Percentiles rank a stretch among this genome's conserved stretches.
phyloP scores from a whole-genome alignment of 2,888 invertebrate species.

The Lissocephala sabroskyi region DNA sequence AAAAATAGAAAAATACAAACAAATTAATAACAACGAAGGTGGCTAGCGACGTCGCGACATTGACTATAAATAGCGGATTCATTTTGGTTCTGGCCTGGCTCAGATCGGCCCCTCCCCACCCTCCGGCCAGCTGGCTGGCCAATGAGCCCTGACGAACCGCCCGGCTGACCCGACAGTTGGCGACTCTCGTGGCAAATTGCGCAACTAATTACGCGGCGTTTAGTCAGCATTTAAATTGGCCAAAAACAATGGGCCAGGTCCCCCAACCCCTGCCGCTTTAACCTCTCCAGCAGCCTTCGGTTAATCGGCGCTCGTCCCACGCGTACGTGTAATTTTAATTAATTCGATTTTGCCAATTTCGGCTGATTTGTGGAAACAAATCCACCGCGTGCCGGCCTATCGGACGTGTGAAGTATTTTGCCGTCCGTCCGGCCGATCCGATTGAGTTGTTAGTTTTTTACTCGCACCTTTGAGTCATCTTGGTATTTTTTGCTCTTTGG shows the following conservation, averaged over 20 bases:
- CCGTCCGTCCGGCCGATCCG: not conserved
- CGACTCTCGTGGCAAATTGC: constrained; percentile 33
- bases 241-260: no score
- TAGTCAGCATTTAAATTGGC: constrained; percentile 30
- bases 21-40: constrained; percentile 2
- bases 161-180: constrained; percentile 9
- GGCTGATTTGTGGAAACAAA: no score
- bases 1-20: not conserved
- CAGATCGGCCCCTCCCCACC: constrained; percentile 51
- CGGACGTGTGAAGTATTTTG: not conserved
- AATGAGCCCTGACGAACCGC: constrained; percentile 3
- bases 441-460: constrained; percentile 4
- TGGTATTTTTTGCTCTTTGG: constrained; percentile 31
- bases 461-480: constrained; percentile 43
- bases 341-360: constrained; percentile 39
- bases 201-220: constrained; percentile 51
- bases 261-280: no score
- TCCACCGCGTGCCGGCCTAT: no score
- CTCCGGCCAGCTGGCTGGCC: constrained; percentile 3
- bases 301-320: constrained; percentile 11
- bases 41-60: not conserved
- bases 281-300: constrained; percentile 32
- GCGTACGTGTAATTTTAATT: constrained; percentile 60
- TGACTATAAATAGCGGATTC: not conserved
- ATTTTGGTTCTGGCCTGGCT: constrained; percentile 30